A percentile compares a stretch with the other conserved stretches of the same genome.
Evolutionary conservation across 2,888 invertebrate species (phyloP).

Genomic region (Apeira syringaria): DNA sequence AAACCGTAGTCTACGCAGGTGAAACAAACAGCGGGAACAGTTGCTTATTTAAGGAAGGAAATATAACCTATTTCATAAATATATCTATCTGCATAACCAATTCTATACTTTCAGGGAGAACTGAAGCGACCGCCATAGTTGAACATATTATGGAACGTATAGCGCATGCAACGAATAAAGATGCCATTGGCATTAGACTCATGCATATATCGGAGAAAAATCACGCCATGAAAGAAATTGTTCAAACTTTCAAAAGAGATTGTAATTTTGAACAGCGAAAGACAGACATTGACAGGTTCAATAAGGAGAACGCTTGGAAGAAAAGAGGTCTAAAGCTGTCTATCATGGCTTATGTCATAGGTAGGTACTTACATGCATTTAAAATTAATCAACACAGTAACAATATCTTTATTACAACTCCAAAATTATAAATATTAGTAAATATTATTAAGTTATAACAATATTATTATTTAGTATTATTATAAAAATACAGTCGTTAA

Average conservation of each 20-base stretch:
- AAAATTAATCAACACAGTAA: too few relatives aligned
- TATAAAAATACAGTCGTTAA: too few relatives aligned
- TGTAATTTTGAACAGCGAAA: conserved; percentile 81
- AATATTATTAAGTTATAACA: too few relatives aligned
- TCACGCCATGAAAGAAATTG: conserved; percentile 66
- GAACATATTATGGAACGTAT: conserved; percentile 89
- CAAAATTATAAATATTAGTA: too few relatives aligned
- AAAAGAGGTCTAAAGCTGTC: conserved; percentile 86
- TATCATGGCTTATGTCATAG: conserved; percentile 86
- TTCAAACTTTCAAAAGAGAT: conserved; percentile 82
- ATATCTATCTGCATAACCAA: too few relatives aligned
- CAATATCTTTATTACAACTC: too few relatives aligned
- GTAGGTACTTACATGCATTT: too few relatives aligned
- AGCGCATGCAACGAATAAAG: conserved; percentile 76
- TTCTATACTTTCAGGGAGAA: conserved; percentile 66
- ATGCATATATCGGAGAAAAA: conserved; percentile 71
- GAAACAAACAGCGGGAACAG: too few relatives aligned
- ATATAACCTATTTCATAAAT: too few relatives aligned
- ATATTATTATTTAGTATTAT: too few relatives aligned
- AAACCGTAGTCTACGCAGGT: too few relatives aligned
- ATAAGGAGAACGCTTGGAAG: conserved; percentile 88
- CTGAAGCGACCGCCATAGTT: conserved; percentile 82
- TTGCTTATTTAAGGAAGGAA: too few relatives aligned
- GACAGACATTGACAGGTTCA: conserved; percentile 79
- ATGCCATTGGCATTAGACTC: conserved; percentile 83